A percentile compares a stretch with the other conserved stretches of the same genome.
phyloP scores from a whole-genome alignment of 2,888 invertebrate species.

The Lasioglossum villosulum region DNA sequence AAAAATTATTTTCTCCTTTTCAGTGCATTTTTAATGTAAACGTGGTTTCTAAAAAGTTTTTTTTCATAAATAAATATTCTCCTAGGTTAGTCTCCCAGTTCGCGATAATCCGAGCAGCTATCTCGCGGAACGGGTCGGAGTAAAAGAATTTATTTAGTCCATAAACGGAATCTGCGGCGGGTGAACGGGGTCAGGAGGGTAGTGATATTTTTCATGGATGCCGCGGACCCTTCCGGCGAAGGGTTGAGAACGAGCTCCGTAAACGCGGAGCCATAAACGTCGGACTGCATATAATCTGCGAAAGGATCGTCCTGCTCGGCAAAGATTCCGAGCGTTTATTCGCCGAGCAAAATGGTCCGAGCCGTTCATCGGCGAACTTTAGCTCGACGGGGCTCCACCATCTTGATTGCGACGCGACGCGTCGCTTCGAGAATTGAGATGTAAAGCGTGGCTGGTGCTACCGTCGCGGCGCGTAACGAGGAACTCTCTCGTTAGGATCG shows the following conservation, averaged over 20 bases:
- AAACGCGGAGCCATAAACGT: not conserved
- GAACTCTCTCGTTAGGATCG: constrained; percentile 61
- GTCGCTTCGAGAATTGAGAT: constrained; percentile 26
- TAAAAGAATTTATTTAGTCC: not conserved
- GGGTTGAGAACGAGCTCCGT: not conserved
- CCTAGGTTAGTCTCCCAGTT: not conserved
- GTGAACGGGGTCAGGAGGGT: not conserved
- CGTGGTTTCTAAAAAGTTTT: too few relatives aligned
- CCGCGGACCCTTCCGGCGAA: not conserved
- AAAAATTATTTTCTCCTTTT: too few relatives aligned
- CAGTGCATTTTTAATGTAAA: too few relatives aligned
- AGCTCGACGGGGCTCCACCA: not conserved
- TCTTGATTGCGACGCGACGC: constrained; percentile 5
- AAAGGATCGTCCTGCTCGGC: not conserved
- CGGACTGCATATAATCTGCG: not conserved
- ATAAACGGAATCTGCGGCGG: not conserved
- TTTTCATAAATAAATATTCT: too few relatives aligned
- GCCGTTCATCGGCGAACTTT: not conserved
- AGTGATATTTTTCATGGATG: not conserved
- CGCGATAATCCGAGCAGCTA: not conserved
- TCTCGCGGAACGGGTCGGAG: not conserved
- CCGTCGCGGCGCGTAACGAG: constrained; percentile 29
- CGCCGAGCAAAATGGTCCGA: not conserved
- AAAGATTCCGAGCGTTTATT: not conserved
- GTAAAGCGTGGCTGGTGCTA: constrained; percentile 34